Evolutionary conservation across 2,797 vertebrate genomes (phyloP).

Genomic region (Fistularia tabacaria): DNA sequence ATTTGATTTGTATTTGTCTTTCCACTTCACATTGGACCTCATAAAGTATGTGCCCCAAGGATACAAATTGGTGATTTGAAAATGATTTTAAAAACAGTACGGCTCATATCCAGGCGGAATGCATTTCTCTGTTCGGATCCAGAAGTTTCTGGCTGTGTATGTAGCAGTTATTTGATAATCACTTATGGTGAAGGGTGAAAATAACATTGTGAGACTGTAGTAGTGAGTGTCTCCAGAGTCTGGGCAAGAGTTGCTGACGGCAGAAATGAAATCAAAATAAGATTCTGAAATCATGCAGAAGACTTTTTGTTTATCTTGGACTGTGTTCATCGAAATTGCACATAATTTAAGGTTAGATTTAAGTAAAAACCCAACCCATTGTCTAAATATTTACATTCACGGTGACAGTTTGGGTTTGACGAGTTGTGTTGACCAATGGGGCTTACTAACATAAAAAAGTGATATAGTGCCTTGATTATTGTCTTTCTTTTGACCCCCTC

Average conservation of each 20-base stretch:
- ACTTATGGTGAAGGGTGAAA: conserved; percentile 40
- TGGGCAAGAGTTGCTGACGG: conserved; percentile 23
- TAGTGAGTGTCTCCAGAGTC: not conserved
- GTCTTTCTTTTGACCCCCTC: conserved; percentile 25
- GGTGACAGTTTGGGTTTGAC: conserved; percentile 45
- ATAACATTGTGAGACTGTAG: conserved; percentile 15
- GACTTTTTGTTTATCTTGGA: conserved; percentile 56
- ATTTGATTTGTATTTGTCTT: conserved; percentile 42
- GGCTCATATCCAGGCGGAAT: conserved; percentile 9
- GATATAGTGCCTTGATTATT: too few relatives aligned
- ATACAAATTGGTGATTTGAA: conserved; percentile 32
- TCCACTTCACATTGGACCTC: conserved; percentile 26
- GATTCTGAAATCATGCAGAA: conserved; percentile 47
- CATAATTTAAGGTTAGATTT: conserved; percentile 60
- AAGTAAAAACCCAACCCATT: conserved; percentile 50
- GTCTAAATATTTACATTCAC: conserved; percentile 77
- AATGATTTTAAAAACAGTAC: conserved; percentile 32
- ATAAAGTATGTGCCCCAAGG: conserved; percentile 12
- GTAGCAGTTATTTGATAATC: conserved; percentile 27
- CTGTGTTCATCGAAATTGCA: conserved; percentile 55
- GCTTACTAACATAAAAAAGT: too few relatives aligned
- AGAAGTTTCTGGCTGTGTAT: conserved; percentile 29
- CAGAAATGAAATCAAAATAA: conserved; percentile 45
- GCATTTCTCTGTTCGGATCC: conserved; percentile 8
- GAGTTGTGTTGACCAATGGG: not conserved